A percentile compares a stretch with the other conserved stretches of the same genome.
Evolutionary conservation across 2,888 invertebrate species (phyloP).

Genomic region (Erebia aethiops): DNA sequence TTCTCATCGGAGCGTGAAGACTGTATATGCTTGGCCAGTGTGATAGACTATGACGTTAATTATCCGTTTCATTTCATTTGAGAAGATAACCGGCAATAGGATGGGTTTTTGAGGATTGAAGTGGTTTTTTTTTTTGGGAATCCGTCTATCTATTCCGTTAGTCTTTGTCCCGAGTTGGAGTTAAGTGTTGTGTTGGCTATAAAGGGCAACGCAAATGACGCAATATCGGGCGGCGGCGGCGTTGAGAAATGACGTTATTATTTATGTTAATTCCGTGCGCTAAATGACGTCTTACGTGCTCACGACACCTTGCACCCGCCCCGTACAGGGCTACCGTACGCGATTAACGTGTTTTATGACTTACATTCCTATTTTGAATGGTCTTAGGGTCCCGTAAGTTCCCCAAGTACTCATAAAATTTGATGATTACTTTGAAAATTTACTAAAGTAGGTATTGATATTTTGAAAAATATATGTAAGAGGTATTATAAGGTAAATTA

Average conservation of each 20-base stretch:
- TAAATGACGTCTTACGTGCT: slow-evolving; percentile 79
- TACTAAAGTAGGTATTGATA: too few relatives aligned
- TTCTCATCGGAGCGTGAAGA: too few relatives aligned
- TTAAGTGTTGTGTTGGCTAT: slow-evolving; percentile 70
- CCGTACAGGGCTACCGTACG: slow-evolving; percentile 50
- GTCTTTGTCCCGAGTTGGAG: slow-evolving; percentile 53
- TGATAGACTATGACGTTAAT: too few relatives aligned
- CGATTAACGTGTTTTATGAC: background rate
- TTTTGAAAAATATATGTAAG: too few relatives aligned
- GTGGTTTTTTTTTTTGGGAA: too few relatives aligned
- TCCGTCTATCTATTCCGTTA: background rate
- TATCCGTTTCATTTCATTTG: too few relatives aligned
- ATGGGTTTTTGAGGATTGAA: too few relatives aligned
- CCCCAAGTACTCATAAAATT: too few relatives aligned
- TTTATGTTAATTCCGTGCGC: slow-evolving; percentile 80
- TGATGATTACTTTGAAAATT: too few relatives aligned
- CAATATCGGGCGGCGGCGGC: slow-evolving; percentile 57
- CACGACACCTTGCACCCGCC: slow-evolving; percentile 55
- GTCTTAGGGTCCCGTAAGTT: background rate
- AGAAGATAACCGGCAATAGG: too few relatives aligned
- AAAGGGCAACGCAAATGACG: slow-evolving; percentile 76
- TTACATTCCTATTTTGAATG: background rate
- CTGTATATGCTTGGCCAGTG: too few relatives aligned
- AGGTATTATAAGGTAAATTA: too few relatives aligned
- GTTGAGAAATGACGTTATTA: slow-evolving; percentile 78